Evolutionary conservation across 2,113 vertebrate species (phyloP).

Genomic region (Shinisaurus crocodilurus): DNA sequence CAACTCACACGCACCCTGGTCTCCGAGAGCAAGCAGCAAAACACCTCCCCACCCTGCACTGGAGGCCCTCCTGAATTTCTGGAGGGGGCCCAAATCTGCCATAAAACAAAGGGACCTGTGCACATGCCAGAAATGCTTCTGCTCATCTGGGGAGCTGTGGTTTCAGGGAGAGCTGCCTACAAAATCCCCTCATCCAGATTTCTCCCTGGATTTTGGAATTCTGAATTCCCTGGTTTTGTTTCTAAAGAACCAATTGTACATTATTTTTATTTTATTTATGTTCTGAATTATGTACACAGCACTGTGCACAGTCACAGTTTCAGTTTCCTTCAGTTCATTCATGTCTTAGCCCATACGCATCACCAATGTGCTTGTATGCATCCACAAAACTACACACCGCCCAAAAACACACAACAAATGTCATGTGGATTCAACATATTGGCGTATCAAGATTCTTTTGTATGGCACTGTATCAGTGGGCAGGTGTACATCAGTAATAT

Average conservation of each 20-base stretch:
- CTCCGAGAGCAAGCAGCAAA: not conserved
- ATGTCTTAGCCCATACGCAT: not conserved
- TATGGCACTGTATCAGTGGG: not conserved
- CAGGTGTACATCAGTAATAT: not conserved
- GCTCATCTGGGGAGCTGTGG: too few species aligned
- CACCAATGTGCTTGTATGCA: not conserved
- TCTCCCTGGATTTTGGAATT: not conserved
- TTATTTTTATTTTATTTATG: not conserved
- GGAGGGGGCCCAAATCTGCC: not conserved
- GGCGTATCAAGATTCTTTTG: not conserved
- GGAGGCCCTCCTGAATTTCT: not conserved
- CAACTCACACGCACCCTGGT: not conserved
- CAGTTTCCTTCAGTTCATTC: not conserved
- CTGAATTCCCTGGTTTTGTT: not conserved
- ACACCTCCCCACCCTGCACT: not conserved
- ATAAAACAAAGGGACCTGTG: not conserved
- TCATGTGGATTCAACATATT: not conserved
- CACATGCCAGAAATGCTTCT: not conserved
- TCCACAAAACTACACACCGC: not conserved
- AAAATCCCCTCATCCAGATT: too few species aligned
- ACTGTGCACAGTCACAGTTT: not conserved
- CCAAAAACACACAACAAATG: not conserved
- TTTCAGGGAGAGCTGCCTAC: too few species aligned
- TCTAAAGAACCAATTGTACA: not conserved
- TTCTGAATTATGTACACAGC: not conserved